Conservation (phyloP, 2,888 invertebrate species). For the Drosophila setosimentum region DNA sequence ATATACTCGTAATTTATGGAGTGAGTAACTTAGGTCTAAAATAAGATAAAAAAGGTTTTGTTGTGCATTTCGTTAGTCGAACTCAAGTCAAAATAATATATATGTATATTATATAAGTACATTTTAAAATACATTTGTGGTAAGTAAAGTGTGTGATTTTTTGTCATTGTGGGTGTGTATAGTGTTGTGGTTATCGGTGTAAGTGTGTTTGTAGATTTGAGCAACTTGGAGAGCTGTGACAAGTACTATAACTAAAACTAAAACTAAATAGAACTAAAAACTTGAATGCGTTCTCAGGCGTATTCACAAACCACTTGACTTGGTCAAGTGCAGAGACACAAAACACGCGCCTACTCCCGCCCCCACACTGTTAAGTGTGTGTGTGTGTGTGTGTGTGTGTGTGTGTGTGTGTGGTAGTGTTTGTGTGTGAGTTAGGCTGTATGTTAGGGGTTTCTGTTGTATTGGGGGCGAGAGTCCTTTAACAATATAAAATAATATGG, state of each 20-base stretch:
- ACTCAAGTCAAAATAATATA: conserved; percentile 60
- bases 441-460: conserved; percentile 29
- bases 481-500: conserved; percentile 68
- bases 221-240: conserved; percentile 72
- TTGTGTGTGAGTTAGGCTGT: conserved; percentile 68
- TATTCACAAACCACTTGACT: conserved; percentile 65
- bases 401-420: conserved; percentile 25
- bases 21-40: conserved; percentile 60
- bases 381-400: conserved; percentile 16
- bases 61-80: conserved; percentile 62
- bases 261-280: conserved; percentile 49
- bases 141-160: conserved; percentile 50
- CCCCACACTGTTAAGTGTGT: conserved; percentile 18
- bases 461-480: conserved; percentile 37
- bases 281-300: conserved; percentile 55
- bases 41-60: conserved; percentile 44
- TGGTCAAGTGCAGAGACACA: conserved; percentile 67
- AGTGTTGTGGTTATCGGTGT: conserved; percentile 3
- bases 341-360: conserved; percentile 34
- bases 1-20: conserved; percentile 26
- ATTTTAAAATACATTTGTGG: conserved; percentile 69
- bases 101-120: conserved; percentile 53
- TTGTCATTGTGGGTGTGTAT: conserved; percentile 9
- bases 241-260: conserved; percentile 60
- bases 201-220: conserved; percentile 59